Evolutionary conservation across 2,888 invertebrate species (phyloP), one percentile per base, ranked within the genome.

Genomic region (Hirtodrosophila duncani): DNA sequence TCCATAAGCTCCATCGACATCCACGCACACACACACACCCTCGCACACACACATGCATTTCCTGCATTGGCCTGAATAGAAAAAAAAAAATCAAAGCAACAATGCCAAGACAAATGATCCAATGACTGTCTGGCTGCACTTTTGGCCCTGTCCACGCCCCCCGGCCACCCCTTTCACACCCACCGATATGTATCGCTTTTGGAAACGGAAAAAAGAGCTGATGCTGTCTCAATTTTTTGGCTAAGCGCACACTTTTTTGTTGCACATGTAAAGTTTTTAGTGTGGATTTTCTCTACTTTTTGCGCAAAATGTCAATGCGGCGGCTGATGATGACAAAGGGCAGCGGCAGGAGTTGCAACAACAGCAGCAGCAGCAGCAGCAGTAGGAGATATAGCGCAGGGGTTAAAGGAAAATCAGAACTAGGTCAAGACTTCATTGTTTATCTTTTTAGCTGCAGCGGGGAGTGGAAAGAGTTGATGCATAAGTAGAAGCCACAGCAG

Each of bases 91-190:
- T n/a, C n/a, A 26, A 34, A 59, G 51, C 71, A 71, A 67, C 68
- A 80, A 80, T 77, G 58, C 63, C 58, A 77, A 66, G 78, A 74
- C 74, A 80, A 74, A 74, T 74, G 74, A 74, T 74, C 61, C 72
- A 80, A 74, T 77, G 81, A 72, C 81, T 72, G 81, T 72, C 81
- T 63, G 72, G 68, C 80, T 77, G 72, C 80, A 79, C 77, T 75
- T 79, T 70, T 48, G 50, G 56, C 39, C 10, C 27, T 42, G 16
- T 46, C 44, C 36, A 16, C 48, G 50, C 50, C 59, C 39, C 10
- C 27, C 39, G 16, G 50, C 44, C 36, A 16, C 48, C 52, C 43
- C 46, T 53, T 67, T 44, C 42, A 14, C 38, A 21, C 14, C 21
- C 29, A 16, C 17, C 31, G 41, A 41, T 16, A 21, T n/a, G n/a